Evolutionary conservation across 1,140 invertebrate genomes (phyloP), one percentile per base, ranked within the genome.

Genomic region (Zaprionus ornatus): DNA sequence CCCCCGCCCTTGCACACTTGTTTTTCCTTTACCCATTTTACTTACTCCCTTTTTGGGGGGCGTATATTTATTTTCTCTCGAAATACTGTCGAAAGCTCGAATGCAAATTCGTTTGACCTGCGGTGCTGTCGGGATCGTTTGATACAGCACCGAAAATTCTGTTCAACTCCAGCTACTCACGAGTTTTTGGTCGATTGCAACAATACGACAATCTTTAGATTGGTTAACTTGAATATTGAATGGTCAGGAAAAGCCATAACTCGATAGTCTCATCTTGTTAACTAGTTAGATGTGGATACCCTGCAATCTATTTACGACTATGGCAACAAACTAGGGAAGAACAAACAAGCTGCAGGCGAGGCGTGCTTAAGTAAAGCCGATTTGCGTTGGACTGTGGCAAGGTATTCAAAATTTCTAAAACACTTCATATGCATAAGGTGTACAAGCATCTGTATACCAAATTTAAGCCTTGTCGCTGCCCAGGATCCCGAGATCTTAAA

Each of bases 51-150:
- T 54, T 56, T 45, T 45, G 37, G 15, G 42, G 37, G 42, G n/a
- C 35, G 23, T 57, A 52, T 57, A 63, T 74, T 35, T 67, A 37
- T 82, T 57, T 54, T 56, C 29, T n/a, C 15, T 50, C 61, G 25
- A 55, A 25, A 74, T 65, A 52, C 32, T 75, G 70, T 27, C 54
- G 45, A 74, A 84, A 87, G 74, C 83, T 83, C 69, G 69, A 66
- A 87, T 88, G 80, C 75, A 87, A 87, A 87, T 87, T 88, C 77
- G 62, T 68, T 63, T 73, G 64, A 65, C 65, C 82, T 62, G 37
- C 60, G 55, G 84, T 68, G 55, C 40, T 74, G 65, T 71, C 17
- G 62, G 57, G 69, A 68, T 72, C 62, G 54, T 55, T 61, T 21
- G 17, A 48, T 73, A 29, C 57, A 60, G 61, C 15, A 27, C 52